Percentiles rank a stretch among this genome's conserved stretches.
These are phyloP conservation scores for Chiloscyllium punctatum DNA, from an alignment of 2,797 vertebrate genomes.

Conservation along the genomic window DNA sequence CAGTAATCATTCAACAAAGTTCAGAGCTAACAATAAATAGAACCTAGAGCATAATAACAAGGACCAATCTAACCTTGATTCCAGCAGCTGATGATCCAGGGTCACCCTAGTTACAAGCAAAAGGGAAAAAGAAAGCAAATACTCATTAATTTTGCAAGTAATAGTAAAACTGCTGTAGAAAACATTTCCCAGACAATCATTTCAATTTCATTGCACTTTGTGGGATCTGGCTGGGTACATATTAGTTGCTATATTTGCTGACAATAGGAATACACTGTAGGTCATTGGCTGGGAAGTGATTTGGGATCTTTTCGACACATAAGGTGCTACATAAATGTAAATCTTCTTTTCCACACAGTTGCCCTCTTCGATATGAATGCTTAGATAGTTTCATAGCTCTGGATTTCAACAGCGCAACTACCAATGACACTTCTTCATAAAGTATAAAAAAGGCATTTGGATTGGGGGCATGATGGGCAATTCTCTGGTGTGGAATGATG, in stretches of 20 bases:
- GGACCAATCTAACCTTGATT: slow-evolving; percentile 77
- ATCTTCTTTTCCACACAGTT: neutral
- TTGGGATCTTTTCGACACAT: neutral
- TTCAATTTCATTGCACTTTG: neutral
- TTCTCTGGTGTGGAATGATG: neutral
- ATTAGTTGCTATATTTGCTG: neutral
- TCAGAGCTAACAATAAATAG: neutral
- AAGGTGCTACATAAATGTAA: neutral
- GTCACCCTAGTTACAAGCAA: slow-evolving; percentile 69
- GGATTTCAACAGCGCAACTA: neutral
- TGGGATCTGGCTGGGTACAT: neutral
- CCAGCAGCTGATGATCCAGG: slow-evolving; percentile 92
- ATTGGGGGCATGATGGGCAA: neutral
- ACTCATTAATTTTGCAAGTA: slow-evolving; percentile 40
- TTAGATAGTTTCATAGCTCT: neutral
- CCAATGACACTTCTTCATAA: neutral
- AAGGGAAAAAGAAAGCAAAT: slow-evolving; percentile 43
- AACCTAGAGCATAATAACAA: neutral
- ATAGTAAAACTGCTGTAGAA: slow-evolving; percentile 41
- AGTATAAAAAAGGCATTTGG: neutral
- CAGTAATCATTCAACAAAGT: slow-evolving; percentile 15
- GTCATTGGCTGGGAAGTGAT: neutral
- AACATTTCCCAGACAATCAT: neutral
- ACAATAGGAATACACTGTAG: neutral
- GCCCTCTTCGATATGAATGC: neutral